Percentiles rank a stretch among this genome's conserved stretches.
These are phyloP conservation scores for Chromis chromis DNA, from an alignment of 2,797 vertebrate genomes.

Conservation along the genomic window DNA sequence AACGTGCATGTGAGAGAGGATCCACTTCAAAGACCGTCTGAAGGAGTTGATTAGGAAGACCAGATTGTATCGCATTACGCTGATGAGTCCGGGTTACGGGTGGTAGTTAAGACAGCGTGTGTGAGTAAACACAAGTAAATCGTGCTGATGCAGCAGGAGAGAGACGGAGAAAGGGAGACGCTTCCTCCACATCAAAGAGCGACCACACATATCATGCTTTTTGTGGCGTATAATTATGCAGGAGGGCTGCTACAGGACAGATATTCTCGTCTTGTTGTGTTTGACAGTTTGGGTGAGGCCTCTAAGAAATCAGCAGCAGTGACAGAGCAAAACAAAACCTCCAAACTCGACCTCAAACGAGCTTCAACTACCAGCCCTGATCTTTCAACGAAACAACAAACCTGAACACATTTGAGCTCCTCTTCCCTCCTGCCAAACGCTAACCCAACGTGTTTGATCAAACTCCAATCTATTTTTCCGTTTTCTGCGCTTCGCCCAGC, in stretches of 20 bases:
- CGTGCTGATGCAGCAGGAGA: slow-evolving; percentile 63
- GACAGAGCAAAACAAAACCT: slow-evolving; percentile 18
- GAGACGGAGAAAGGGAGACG: slow-evolving; percentile 12
- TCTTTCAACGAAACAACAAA: slow-evolving; percentile 21
- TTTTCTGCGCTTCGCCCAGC: slow-evolving; percentile 43
- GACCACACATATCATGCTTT: slow-evolving; percentile 31
- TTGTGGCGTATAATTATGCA: slow-evolving; percentile 51
- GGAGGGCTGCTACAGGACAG: slow-evolving; percentile 33
- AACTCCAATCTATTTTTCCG: slow-evolving; percentile 43
- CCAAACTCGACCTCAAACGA: background rate
- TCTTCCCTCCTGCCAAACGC: slow-evolving; percentile 11
- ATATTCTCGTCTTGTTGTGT: slow-evolving; percentile 50
- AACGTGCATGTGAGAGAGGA: slow-evolving; percentile 41
- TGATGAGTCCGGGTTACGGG: slow-evolving; percentile 59
- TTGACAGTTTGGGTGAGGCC: slow-evolving; percentile 43
- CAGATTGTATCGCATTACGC: slow-evolving; percentile 63
- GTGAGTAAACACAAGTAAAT: slow-evolving; percentile 66
- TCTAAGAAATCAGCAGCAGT: slow-evolving; percentile 11
- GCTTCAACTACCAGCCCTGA: background rate
- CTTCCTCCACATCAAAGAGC: slow-evolving; percentile 63
- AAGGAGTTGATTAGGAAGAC: slow-evolving; percentile 66
- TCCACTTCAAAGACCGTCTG: slow-evolving; percentile 52
- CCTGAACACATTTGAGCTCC: slow-evolving; percentile 21
- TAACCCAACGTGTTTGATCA: slow-evolving; percentile 40
- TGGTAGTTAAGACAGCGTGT: slow-evolving; percentile 51